Conservation (phyloP, 1,140 invertebrate species). For the Lepidurus apus region DNA sequence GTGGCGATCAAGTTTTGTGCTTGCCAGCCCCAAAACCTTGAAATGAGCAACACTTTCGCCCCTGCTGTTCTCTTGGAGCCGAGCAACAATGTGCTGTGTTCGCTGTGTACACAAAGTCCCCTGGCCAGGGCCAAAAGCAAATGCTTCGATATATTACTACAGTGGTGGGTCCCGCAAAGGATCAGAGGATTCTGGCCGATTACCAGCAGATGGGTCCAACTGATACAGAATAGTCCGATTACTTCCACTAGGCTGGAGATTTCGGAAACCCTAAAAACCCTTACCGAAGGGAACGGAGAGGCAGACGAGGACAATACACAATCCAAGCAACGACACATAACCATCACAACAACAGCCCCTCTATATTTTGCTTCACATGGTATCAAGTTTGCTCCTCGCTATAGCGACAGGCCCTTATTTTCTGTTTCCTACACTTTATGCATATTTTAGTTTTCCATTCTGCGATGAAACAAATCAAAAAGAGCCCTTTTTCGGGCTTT, state of each 20-base stretch:
- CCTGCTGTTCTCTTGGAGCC: background rate
- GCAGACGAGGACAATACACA: background rate
- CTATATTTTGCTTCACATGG: background rate
- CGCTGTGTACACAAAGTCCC: slow-evolving; percentile 3
- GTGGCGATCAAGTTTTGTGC: slow-evolving; percentile 7
- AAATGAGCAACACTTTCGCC: slow-evolving; percentile 5
- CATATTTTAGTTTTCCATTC: background rate
- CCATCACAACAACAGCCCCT: slow-evolving; percentile 2
- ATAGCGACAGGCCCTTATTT: too few relatives aligned
- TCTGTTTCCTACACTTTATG: background rate
- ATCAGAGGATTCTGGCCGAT: slow-evolving; percentile 21
- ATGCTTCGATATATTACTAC: background rate
- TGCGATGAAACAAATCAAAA: background rate
- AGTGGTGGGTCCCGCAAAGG: slow-evolving; percentile 16
- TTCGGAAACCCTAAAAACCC: background rate
- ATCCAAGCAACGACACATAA: slow-evolving; percentile 5
- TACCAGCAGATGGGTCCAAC: slow-evolving; percentile 16
- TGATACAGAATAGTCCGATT: slow-evolving; percentile 22
- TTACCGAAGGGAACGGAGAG: background rate
- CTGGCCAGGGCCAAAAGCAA: background rate
- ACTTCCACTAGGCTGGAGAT: slow-evolving; percentile 16
- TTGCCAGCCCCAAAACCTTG: background rate
- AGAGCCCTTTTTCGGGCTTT: background rate
- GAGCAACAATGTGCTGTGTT: slow-evolving; percentile 5
- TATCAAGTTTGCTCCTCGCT: background rate